Conservation (phyloP, 2,888 invertebrate species). For the Metellina segmentata region DNA sequence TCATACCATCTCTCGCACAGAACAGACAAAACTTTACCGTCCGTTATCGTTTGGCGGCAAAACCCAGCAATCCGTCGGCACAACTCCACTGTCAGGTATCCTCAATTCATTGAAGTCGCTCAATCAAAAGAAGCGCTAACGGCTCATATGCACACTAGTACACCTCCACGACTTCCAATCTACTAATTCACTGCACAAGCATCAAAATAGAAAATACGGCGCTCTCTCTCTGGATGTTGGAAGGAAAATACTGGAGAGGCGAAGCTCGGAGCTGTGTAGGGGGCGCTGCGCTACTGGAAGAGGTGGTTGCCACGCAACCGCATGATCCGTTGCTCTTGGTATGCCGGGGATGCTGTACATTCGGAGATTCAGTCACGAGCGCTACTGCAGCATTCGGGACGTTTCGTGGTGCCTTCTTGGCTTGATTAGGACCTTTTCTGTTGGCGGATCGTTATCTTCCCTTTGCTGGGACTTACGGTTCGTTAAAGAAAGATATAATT, state of each 20-base stretch:
- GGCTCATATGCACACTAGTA: not conserved
- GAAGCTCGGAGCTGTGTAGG: not conserved
- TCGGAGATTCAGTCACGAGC: conserved; percentile 13
- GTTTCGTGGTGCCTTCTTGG: conserved; percentile 1
- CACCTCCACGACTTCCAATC: not conserved
- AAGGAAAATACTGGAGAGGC: conserved; percentile 45
- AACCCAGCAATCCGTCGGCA: no score
- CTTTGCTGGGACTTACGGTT: conserved; percentile 11
- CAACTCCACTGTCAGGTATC: not conserved
- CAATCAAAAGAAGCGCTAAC: not conserved
- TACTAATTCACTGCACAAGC: not conserved
- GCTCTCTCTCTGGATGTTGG: conserved; percentile 5
- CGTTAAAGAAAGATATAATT: not conserved
- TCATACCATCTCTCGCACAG: no score
- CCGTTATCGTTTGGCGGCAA: no score
- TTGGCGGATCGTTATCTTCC: not conserved
- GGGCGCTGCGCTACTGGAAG: conserved; percentile 46
- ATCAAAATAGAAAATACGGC: conserved; percentile 40
- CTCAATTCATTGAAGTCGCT: not conserved
- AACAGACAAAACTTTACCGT: no score
- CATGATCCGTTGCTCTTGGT: conserved; percentile 49
- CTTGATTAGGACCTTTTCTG: not conserved
- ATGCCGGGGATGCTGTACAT: conserved; percentile 41
- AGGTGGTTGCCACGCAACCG: conserved; percentile 66
- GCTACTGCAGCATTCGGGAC: not conserved